Percentiles rank a stretch among this genome's conserved stretches.
Conservation (phyloP, 2,888 invertebrate species). For the Palloptera scutellata region DNA sequence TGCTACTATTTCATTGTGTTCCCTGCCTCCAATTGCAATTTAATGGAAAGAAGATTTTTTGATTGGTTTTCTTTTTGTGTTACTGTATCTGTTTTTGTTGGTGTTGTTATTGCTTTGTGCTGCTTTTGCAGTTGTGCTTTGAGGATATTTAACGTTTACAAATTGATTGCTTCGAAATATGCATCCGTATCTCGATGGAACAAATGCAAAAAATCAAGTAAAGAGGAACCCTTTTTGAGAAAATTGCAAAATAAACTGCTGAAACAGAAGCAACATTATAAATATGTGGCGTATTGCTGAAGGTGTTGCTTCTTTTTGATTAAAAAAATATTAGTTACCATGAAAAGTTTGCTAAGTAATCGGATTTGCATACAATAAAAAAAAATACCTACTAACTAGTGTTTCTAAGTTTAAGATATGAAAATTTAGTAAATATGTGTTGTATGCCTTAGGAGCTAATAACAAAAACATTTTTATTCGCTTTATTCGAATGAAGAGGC, state of each 20-base stretch:
- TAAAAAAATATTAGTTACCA: conserved; percentile 40
- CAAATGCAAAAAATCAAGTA: not conserved
- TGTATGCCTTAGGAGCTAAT: too few species aligned
- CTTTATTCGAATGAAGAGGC: too few species aligned
- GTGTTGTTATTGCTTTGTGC: not conserved
- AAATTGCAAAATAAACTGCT: conserved; percentile 43
- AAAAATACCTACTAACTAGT: too few species aligned
- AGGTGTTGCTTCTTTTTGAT: conserved; percentile 50
- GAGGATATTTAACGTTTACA: conserved; percentile 40
- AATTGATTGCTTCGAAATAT: conserved; percentile 59
- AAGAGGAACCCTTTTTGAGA: conserved; percentile 22
- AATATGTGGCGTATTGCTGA: conserved; percentile 61
- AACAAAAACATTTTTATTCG: too few species aligned
- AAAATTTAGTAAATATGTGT: not conserved
- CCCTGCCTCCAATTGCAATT: conserved; percentile 38
- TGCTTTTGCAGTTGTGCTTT: conserved; percentile 21
- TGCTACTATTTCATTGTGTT: conserved; percentile 23
- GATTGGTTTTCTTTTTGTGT: conserved; percentile 10
- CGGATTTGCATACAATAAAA: conserved; percentile 26
- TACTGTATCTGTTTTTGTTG: too few species aligned
- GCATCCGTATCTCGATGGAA: conserved; percentile 30
- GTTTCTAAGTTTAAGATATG: too few species aligned
- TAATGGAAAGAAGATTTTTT: conserved; percentile 38
- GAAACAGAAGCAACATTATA: conserved; percentile 60
- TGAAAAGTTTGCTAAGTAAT: conserved; percentile 44